Percentiles rank a stretch among this genome's conserved stretches.
Evolutionary conservation across 1,140 invertebrate species (phyloP).

Genomic region (Drosophila oshimai): DNA sequence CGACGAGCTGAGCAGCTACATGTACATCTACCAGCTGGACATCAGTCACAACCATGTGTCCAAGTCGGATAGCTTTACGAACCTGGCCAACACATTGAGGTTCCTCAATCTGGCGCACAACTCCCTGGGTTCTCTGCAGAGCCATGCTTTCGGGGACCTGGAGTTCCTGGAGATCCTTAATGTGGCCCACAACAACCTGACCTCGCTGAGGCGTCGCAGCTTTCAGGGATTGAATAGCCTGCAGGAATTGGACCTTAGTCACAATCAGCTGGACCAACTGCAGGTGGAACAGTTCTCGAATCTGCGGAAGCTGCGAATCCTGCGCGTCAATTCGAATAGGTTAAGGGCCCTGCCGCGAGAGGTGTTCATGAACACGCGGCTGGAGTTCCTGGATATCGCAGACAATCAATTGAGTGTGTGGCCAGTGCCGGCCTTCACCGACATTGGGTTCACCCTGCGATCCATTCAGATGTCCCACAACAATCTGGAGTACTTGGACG

Average conservation of each 20-base stretch:
- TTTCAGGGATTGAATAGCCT: conserved; percentile 89
- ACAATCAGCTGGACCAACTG: conserved; percentile 90
- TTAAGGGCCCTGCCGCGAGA: conserved; percentile 90
- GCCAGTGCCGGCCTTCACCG: conserved; percentile 88
- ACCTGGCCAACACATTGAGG: conserved; percentile 85
- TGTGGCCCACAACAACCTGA: conserved; percentile 89
- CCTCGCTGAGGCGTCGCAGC: conserved; percentile 88
- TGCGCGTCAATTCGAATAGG: conserved; percentile 90
- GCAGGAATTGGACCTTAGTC: conserved; percentile 90
- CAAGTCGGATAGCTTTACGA: conserved; percentile 86
- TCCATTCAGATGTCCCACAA: conserved; percentile 91
- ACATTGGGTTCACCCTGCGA: conserved; percentile 89
- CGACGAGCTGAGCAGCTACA: conserved; percentile 83
- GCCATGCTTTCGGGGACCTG: conserved; percentile 88
- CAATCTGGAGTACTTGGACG: conserved; percentile 93
- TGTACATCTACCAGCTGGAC: conserved; percentile 88
- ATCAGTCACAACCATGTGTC: conserved; percentile 87
- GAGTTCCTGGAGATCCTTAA: conserved; percentile 88
- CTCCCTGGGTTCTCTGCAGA: conserved; percentile 87
- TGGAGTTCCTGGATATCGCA: conserved; percentile 91
- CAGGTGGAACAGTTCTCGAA: conserved; percentile 93
- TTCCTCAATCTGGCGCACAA: conserved; percentile 90
- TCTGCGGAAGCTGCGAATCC: conserved; percentile 88
- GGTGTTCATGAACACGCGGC: conserved; percentile 90
- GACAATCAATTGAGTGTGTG: conserved; percentile 90